Base-by-base conservation (phyloP, 2,888 invertebrate species). In the Dicycla oo region DNA sequence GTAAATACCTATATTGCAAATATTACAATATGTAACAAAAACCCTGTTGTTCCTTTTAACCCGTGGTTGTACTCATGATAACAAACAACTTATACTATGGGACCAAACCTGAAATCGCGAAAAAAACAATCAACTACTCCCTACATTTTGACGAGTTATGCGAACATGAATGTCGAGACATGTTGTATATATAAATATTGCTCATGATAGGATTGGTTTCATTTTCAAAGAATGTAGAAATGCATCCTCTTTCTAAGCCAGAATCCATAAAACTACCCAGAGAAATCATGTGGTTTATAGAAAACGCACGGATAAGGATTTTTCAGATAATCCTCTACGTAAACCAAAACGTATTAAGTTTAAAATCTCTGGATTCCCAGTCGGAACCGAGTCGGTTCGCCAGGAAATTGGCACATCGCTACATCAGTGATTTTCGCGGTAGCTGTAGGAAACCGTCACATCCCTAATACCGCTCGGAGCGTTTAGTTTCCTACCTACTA, bases 331-430 rank as follows among this genome's bases (percentile, higher is more conserved):
- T 75, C 45, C 78, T 23, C 30, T 54, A 51, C n/a, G 47, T 57
- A 75, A 75, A 62, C 75, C 18, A 62, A 45, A 45, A 63, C 66
- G 56, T 69, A 80, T 67, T 73, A 15, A 60, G 60, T 57, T 61
- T 54, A 73, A 69, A 69, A 67, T 78, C 47, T 51, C 63, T 45
- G 23, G 78, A 79, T 77, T 54, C 47, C 49, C 61, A 53, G 47
- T 64, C 79, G 69, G 45, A 64, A 69, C 43, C 56, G 57, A 64
- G 49, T 54, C 18, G 64, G 60, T 57, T 53, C 53, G 69, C 38
- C 54, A 69, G 80, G 80, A 82, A 80, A 80, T 80, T 82, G 83
- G 69, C 67, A 78, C 69, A 69, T 61, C 60, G 58, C 60, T 62
- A 67, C 54, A 60, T 61, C 69, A 54, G 40, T 60, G 83, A 82